Base-by-base conservation (phyloP, 2,888 invertebrate genomes). In the Salticus scenicus region DNA sequence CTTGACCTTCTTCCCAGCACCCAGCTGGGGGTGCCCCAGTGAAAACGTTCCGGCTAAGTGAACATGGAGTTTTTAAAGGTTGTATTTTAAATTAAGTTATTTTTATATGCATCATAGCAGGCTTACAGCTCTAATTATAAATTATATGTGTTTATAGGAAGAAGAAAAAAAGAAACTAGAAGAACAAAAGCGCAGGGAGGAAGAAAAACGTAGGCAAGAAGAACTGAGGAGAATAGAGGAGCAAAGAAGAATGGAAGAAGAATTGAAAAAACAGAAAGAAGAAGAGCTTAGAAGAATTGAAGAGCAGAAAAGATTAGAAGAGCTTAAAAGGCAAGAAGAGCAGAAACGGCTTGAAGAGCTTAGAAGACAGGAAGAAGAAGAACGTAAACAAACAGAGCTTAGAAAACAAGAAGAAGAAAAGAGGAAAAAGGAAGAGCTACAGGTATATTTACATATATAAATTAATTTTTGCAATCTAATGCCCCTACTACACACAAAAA, bases 211-310 rank as follows among this genome's bases (percentile, higher is more conserved):
- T 80, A 77, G 88, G 24, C 84, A 86, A 30, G 87, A 88, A 66
- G 88, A 89, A 63, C 37, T 83, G 84, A 88, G 82, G 76, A 86
- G 86, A 76, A 74, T 89, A 69, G 89, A 89, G 12, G 74, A 87
- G 64, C 67, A 78, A 42, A 87, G 78, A 42, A 87, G 82, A 64
- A 79, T 87, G 30, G 84, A 87, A 24, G 83, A 88, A 75, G 82
- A 77, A 81, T 37, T 63, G n/a, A 76, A 80, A 66, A 75, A 78
- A 57, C 76, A 83, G 42, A 78, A 81, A 72, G 87, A 89, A 51
- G 81, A 84, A 72, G 87, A 89, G 69, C 71, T 84, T 27, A 80
- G 67, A 57, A 67, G 30, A 57, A 69, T 57, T 28, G 75, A 72
- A 75, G 74, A 69, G 66, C 51, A 33, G 89, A 89, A 76, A 41